Evolutionary conservation across 2,797 vertebrate species (phyloP).

Genomic region (Diceros bicornis): DNA sequence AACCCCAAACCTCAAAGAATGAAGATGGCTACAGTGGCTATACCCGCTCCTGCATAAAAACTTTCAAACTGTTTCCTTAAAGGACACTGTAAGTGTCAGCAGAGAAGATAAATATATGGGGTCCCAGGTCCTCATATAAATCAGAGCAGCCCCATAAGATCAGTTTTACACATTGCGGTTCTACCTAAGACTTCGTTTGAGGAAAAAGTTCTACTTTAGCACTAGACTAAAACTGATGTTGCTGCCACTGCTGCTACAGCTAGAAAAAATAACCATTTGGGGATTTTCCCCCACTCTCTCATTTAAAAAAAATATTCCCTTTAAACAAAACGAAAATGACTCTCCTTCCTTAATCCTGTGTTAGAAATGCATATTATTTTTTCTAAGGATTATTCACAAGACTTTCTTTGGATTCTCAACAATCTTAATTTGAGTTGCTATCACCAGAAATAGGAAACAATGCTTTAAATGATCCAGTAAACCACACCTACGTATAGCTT

Average conservation of each 20-base stretch:
- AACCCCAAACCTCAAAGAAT: not conserved
- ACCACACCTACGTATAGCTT: not conserved
- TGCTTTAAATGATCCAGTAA: constrained; percentile 29
- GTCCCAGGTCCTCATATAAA: not conserved
- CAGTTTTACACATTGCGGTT: not conserved
- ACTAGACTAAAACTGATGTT: constrained; percentile 4
- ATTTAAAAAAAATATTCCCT: not conserved
- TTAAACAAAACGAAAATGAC: not conserved
- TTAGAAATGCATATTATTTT: not conserved
- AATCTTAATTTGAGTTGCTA: constrained; percentile 1
- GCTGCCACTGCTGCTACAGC: not conserved
- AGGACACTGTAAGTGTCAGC: not conserved
- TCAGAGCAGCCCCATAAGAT: not conserved
- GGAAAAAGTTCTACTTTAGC: not conserved
- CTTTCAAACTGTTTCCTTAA: constrained; percentile 7
- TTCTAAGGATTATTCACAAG: constrained; percentile 13
- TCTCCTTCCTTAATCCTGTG: not conserved
- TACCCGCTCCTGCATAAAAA: not conserved
- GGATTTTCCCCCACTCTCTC: not conserved
- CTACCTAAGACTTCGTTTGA: constrained; percentile 26
- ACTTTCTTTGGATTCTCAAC: constrained; percentile 17
- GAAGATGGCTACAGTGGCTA: not conserved
- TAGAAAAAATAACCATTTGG: not conserved
- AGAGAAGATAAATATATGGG: not conserved
- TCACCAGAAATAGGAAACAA: not conserved